These are phyloP conservation scores for Etheostoma perlongum DNA, from an alignment of 2,797 vertebrate genomes.

Conservation along the genomic window DNA sequence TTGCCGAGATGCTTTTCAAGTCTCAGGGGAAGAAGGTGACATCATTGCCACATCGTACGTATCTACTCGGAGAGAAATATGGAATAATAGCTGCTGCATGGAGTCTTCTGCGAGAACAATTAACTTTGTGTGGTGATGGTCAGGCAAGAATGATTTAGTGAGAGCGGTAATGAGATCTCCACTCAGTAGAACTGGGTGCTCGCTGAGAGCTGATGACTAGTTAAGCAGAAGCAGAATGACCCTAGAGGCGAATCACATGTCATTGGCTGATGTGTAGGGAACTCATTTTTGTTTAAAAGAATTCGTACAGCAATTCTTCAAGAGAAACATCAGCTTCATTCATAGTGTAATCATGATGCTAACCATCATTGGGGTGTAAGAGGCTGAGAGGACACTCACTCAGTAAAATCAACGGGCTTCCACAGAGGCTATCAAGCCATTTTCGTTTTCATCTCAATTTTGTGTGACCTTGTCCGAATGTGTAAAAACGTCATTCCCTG, in stretches of 20 bases:
- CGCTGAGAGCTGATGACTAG: conserved; percentile 44
- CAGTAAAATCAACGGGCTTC: conserved; percentile 26
- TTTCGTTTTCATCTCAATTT: conserved; percentile 40
- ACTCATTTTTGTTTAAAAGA: conserved; percentile 28
- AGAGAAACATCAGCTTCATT: conserved; percentile 50
- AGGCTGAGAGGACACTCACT: conserved; percentile 19
- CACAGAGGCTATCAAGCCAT: conserved; percentile 9
- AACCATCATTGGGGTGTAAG: conserved; percentile 1
- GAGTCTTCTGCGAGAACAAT: conserved; percentile 35
- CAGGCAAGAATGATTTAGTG: conserved; percentile 47
- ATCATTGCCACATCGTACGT: neutral
- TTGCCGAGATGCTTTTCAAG: conserved; percentile 31
- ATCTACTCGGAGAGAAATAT: conserved; percentile 10
- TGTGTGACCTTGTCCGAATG: conserved; percentile 22
- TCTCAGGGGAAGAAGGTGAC: conserved; percentile 28
- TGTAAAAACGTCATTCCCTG: conserved; percentile 3
- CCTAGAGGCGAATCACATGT: conserved; percentile 35
- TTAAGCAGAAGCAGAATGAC: conserved; percentile 40
- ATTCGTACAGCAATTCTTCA: conserved; percentile 13
- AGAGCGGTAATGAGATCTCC: conserved; percentile 54
- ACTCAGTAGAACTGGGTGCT: conserved; percentile 23
- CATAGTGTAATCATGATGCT: conserved; percentile 10
- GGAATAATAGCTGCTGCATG: conserved; percentile 31
- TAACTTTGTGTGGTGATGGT: conserved; percentile 50
- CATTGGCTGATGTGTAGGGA: conserved; percentile 32